phyloP scores from a whole-genome alignment of 2,888 invertebrate species.

The Nipponacmea schrenckii region DNA sequence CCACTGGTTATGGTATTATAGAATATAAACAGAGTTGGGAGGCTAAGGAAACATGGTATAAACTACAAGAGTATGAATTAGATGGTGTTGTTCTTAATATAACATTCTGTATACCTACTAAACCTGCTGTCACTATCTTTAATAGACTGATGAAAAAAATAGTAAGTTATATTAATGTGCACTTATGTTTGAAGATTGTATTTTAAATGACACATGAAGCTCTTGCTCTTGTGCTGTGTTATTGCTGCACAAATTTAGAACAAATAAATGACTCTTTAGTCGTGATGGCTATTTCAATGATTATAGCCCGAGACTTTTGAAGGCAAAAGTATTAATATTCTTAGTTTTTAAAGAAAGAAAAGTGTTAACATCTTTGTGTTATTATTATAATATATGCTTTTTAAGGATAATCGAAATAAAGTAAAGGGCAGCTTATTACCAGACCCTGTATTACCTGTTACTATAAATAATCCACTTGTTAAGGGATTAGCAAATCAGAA shows the following conservation, averaged over 20 bases:
- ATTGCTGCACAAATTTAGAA: too few species aligned
- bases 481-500: constrained; percentile 46
- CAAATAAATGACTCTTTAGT: too few species aligned
- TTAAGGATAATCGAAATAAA: constrained; percentile 45
- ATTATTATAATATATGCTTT: not conserved
- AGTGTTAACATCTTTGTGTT: too few species aligned
- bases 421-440: constrained; percentile 48
- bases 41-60: constrained; percentile 47
- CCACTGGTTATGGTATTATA: constrained; percentile 71
- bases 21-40: constrained; percentile 64
- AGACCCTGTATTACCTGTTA: constrained; percentile 52
- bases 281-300: too few species aligned
- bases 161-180: constrained; percentile 39
- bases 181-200: not conserved
- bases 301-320: too few species aligned
- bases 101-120: constrained; percentile 71
- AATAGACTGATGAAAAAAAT: constrained; percentile 67
- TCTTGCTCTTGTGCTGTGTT: too few species aligned
- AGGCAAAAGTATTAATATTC: too few species aligned
- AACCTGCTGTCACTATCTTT: constrained; percentile 71
- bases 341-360: too few species aligned
- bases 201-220: too few species aligned
- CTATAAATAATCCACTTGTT: constrained; percentile 50
- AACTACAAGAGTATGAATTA: constrained; percentile 45
- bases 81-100: constrained; percentile 68